Base-by-base conservation (phyloP, 2,113 vertebrate genomes). In the Fregetta grallaria region DNA sequence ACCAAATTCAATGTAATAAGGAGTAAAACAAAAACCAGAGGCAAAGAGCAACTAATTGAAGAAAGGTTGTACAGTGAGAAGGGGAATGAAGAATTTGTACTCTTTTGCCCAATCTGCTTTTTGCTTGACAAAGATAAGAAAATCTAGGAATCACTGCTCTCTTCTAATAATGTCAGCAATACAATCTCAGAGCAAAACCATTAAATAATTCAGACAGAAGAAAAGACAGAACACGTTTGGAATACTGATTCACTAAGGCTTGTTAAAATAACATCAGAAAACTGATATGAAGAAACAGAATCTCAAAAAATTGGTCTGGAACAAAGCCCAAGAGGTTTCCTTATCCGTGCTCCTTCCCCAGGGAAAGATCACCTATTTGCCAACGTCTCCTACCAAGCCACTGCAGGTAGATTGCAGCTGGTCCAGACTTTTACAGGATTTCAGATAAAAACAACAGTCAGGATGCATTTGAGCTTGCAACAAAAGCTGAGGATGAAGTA, bases 121-220 rank as follows among this genome's bases (percentile, higher is more conserved):
- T 89, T 71, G n/a, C 38, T 45, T 77, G 45, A 84, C n/a, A 44
- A 59, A 65, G 26, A 26, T 13, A 81, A 50, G n/a, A 67, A 85
- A 78, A 49, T 34, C 25, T 38, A 72, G 40, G 38, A 85, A 94
- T 26, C 0, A 0, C 38, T 59, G 32, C 47, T 67, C 23, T 73
- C 65, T 81, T 62, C 83, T 78, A 71, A 62, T 45, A 38, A 45
- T 19, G 11, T 27, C 73, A 89, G 56, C 52, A 61, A 67, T 17
- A 49, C 19, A 81, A 59, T 30, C 84, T 74, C 36, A 71, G 68
- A 76, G 36, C 44, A 85, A 93, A 95, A 15, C 12, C 50, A 71
- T 63, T 74, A 73, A 59, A 86, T 81, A 94, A 89, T 91, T 92
- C 83, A 94, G 90, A 45, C 19, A 82, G 58, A 80, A 85, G 34